Evolutionary conservation across 2,797 vertebrate genomes (phyloP), one percentile per base, ranked within the genome.

Genomic region (Characodon lateralis): DNA sequence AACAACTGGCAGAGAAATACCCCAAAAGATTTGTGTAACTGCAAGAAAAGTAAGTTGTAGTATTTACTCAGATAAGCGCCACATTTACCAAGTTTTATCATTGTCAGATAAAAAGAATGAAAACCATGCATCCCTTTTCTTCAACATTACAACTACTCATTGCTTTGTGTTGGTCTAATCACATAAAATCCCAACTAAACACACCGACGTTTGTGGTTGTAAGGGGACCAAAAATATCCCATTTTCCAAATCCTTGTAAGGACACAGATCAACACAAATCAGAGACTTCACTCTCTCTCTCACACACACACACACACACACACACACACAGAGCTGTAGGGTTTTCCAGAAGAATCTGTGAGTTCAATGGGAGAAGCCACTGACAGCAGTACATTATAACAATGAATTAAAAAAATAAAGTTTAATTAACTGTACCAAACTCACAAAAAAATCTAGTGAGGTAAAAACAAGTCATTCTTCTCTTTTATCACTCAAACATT

Each of bases 261-360:
- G 50, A 78, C 71, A 76, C 20, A 71, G 28, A 72, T 73, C 72
- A 72, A 83, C 77, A 88, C 74, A 41, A 66, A 71, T 41, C 41
- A 63, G 39, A 48, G 7, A 48, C 56, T 46, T 22, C 73, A 26
- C 50, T 3, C 79, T 80, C 13, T 16, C 26, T 70, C 65, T 61
- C 80, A 12, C 78, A 22, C 70, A 58, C 77, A 50, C 68, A 68
- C 73, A 71, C 83, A 73, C 76, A 71, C 78, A 83, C 14, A 20
- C 16, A 35, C 35, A 4, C 35, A 70, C 65, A 65, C 80, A 35
- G 28, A 31, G 77, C 74, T 87, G 88, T 82, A 80, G 83, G 85
- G 78, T 82, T 88, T 80, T 89, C 89, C 88, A 91, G 88, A 89
- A 89, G 83, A 90, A 85, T 85, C 85, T 55, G 31, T 4, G 16